These are phyloP conservation scores for Amiota mariae DNA, from an alignment of 2,888 invertebrate genomes.

Conservation along the genomic window DNA sequence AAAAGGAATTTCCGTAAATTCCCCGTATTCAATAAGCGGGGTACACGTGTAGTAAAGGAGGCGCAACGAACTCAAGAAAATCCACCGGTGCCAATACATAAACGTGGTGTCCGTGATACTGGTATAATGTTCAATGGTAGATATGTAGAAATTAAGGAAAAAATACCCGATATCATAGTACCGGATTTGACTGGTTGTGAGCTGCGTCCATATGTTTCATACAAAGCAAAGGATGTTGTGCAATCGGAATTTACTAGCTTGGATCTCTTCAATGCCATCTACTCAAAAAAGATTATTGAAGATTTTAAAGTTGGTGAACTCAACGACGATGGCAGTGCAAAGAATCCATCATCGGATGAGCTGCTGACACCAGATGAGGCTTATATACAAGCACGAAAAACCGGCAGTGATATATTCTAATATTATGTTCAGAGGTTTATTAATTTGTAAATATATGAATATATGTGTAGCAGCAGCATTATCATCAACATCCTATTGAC, in stretches of 20 bases:
- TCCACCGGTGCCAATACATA: slow-evolving; percentile 80
- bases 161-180: slow-evolving; percentile 92
- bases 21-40: slow-evolving; percentile 83
- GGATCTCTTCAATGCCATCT: slow-evolving; percentile 87
- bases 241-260: slow-evolving; percentile 89
- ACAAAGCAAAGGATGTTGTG: slow-evolving; percentile 82
- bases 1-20: slow-evolving; percentile 91
- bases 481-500: slow-evolving; percentile 66
- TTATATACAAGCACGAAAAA: slow-evolving; percentile 79
- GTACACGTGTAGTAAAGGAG: slow-evolving; percentile 79
- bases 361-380: slow-evolving; percentile 83
- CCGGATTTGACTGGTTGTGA: slow-evolving; percentile 88
- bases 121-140: slow-evolving; percentile 77
- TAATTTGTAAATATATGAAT: slow-evolving; percentile 27
- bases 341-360: slow-evolving; percentile 84
- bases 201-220: slow-evolving; percentile 96
- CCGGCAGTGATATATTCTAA: slow-evolving; percentile 87
- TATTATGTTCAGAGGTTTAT: slow-evolving; percentile 49
- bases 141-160: slow-evolving; percentile 84
- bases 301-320: slow-evolving; percentile 84
- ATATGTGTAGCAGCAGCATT: slow-evolving; percentile 1
- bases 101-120: slow-evolving; percentile 80
- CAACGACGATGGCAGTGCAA: slow-evolving; percentile 79
- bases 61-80: slow-evolving; percentile 72
- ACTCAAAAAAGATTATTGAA: slow-evolving; percentile 83